Conservation (phyloP, 2,797 vertebrate species). For the Adrianichthys oophorus region DNA sequence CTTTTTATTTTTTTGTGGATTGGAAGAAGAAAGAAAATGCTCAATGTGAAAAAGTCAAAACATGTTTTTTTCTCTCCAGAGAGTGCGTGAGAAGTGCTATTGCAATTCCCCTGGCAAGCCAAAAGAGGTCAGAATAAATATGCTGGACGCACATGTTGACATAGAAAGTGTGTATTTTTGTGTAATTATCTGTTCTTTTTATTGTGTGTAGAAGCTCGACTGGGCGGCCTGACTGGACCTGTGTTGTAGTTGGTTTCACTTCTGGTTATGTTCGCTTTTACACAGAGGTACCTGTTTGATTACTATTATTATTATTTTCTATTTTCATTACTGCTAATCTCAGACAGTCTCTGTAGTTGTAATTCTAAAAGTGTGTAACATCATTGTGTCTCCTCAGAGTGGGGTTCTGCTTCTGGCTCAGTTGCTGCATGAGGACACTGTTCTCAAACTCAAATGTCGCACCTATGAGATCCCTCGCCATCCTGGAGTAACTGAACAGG, state of each 20-base stretch:
- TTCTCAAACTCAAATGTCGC: constrained; percentile 93
- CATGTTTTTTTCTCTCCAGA: constrained; percentile 69
- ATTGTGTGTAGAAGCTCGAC: constrained; percentile 88
- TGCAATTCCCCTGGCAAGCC: constrained; percentile 94
- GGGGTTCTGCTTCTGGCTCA: constrained; percentile 95
- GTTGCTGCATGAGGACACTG: constrained; percentile 92
- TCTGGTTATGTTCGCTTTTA: constrained; percentile 97
- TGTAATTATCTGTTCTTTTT: not conserved
- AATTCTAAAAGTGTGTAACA: not conserved
- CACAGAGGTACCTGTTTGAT: constrained; percentile 84
- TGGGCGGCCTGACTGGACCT: constrained; percentile 97
- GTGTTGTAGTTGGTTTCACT: constrained; percentile 93
- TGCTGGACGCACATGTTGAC: not conserved
- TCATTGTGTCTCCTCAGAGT: constrained; percentile 69
- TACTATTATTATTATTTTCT: not conserved
- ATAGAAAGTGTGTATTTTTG: not conserved
- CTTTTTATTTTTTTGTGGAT: too few species aligned
- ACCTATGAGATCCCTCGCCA: constrained; percentile 97
- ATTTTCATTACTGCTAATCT: not conserved
- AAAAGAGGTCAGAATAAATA: constrained; percentile 86
- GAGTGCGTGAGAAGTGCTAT: constrained; percentile 90
- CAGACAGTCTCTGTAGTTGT: not conserved
- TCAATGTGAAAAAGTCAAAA: too few species aligned
- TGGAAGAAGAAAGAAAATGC: too few species aligned
- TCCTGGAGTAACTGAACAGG: constrained; percentile 95